Conservation (phyloP, 2,888 invertebrate genomes). For the Papilio gigon region DNA sequence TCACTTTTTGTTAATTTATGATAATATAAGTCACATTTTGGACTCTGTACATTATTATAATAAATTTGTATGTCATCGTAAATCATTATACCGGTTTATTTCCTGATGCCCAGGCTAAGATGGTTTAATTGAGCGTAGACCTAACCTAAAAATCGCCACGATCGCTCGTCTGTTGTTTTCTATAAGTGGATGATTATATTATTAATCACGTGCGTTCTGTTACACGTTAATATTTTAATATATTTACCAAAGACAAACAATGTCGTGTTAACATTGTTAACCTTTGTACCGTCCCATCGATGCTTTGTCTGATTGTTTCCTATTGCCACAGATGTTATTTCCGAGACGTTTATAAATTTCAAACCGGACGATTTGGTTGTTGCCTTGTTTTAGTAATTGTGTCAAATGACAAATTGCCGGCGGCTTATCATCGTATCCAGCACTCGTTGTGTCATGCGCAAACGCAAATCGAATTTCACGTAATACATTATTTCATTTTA, state of each 20-base stretch:
- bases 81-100: constrained; percentile 8
- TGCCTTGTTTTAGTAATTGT: constrained; percentile 14
- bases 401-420: constrained; percentile 18
- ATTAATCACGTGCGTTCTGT: background rate
- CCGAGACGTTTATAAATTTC: constrained; percentile 11
- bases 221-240: background rate
- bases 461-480: background rate
- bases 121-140: background rate
- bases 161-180: too few species aligned
- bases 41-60: constrained; percentile 9
- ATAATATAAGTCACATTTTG: background rate
- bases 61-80: background rate
- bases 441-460: background rate
- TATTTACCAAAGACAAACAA: too few species aligned
- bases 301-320: constrained; percentile 14
- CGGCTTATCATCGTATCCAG: background rate
- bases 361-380: constrained; percentile 25
- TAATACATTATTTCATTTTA: background rate
- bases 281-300: background rate
- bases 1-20: background rate
- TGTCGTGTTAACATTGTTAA: too few species aligned
- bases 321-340: constrained; percentile 2
- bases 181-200: background rate
- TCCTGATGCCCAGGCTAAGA: background rate
- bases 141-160: too few species aligned